Conservation (phyloP, 1,140 invertebrate genomes). For the Apis cerana region DNA sequence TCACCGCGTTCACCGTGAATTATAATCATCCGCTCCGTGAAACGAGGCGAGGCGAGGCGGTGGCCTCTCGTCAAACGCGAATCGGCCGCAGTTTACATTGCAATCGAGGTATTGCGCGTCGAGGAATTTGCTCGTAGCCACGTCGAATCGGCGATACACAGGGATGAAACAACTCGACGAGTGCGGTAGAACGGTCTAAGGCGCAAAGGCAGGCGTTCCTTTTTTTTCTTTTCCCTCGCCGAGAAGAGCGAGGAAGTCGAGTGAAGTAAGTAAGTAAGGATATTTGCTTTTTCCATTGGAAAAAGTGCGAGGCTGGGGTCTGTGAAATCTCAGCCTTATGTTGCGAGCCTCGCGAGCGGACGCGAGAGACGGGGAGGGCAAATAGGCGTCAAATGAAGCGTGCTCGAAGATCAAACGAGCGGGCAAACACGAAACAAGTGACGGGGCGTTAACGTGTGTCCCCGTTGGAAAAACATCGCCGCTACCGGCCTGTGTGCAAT, state of each 20-base stretch:
- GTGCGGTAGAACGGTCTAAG: too few species aligned
- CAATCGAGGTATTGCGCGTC: too few species aligned
- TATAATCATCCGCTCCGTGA: not conserved
- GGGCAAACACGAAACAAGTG: slow-evolving; percentile 79
- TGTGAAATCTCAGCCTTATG: slow-evolving; percentile 61
- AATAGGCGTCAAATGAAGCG: slow-evolving; percentile 79
- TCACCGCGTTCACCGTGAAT: too few species aligned
- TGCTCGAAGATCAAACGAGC: slow-evolving; percentile 79
- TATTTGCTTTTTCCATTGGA: slow-evolving; percentile 31
- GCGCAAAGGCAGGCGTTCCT: too few species aligned
- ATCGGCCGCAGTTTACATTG: too few species aligned
- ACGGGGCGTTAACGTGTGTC: slow-evolving; percentile 73
- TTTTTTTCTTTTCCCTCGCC: too few species aligned
- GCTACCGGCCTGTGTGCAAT: slow-evolving; percentile 64
- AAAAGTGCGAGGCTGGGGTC: slow-evolving; percentile 17
- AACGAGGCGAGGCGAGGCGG: too few species aligned
- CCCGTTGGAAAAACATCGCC: slow-evolving; percentile 77
- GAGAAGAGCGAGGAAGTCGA: not conserved
- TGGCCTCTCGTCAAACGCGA: too few species aligned
- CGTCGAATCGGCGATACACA: too few species aligned
- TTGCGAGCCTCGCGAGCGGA: slow-evolving; percentile 57
- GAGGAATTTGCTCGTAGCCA: too few species aligned
- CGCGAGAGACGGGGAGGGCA: slow-evolving; percentile 64
- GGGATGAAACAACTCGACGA: too few species aligned
- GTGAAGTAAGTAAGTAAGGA: not conserved